phyloP scores from a whole-genome alignment of 1,140 invertebrate species.

The Drosophila ambigua region DNA sequence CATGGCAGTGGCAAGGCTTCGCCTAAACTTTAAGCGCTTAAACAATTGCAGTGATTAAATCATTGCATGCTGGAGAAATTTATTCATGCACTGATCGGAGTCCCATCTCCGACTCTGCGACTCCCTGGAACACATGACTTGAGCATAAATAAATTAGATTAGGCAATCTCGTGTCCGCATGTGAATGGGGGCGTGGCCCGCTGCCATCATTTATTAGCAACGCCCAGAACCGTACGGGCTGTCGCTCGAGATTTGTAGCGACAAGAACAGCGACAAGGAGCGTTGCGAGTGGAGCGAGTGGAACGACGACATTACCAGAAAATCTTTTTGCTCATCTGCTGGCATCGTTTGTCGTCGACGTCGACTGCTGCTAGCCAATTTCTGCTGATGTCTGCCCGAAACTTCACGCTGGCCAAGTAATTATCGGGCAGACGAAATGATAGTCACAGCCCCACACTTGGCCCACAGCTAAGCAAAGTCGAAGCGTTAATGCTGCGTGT shows the following conservation, averaged over 20 bases:
- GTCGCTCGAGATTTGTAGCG: slow-evolving; percentile 66
- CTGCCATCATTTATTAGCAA: slow-evolving; percentile 64
- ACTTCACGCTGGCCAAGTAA: slow-evolving; percentile 73
- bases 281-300: neutral
- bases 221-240: slow-evolving; percentile 49
- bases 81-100: slow-evolving; percentile 2
- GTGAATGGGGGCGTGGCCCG: slow-evolving; percentile 57
- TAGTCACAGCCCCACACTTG: slow-evolving; percentile 36
- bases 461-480: slow-evolving; percentile 57
- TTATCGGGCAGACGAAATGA: slow-evolving; percentile 59
- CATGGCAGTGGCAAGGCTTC: slow-evolving; percentile 3
- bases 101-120: neutral
- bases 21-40: slow-evolving; percentile 27
- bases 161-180: slow-evolving; percentile 60
- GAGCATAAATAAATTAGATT: slow-evolving; percentile 74
- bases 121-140: slow-evolving; percentile 36
- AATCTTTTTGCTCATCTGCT: slow-evolving; percentile 48
- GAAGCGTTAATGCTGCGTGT: slow-evolving; percentile 81
- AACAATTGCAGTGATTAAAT: slow-evolving; percentile 30
- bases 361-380: slow-evolving; percentile 54
- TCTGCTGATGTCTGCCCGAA: slow-evolving; percentile 72
- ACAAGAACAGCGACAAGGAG: slow-evolving; percentile 21
- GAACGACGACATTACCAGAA: slow-evolving; percentile 54
- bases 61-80: neutral
- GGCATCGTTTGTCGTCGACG: neutral